Evolutionary conservation across 2,888 invertebrate species (phyloP).

Genomic region (Hypsopygia costalis): DNA sequence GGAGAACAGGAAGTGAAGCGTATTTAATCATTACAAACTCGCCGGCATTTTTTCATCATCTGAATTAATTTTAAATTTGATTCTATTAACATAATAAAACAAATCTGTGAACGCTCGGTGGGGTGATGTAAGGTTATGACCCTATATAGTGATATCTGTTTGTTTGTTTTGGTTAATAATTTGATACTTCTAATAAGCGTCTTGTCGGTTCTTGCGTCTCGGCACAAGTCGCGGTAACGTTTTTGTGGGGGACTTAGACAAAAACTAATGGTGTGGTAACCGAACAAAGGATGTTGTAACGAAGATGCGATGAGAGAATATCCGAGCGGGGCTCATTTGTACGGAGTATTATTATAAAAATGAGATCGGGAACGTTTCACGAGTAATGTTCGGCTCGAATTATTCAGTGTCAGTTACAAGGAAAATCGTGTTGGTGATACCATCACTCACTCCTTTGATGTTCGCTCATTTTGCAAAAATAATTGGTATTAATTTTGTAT

Average conservation of each 20-base stretch:
- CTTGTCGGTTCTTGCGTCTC: constrained; percentile 21
- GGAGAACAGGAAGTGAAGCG: constrained; percentile 47
- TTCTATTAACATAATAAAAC: constrained; percentile 62
- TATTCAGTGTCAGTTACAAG: neutral
- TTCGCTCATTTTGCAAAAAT: no score
- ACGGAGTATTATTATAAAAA: constrained; percentile 26
- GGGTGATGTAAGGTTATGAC: constrained; percentile 1
- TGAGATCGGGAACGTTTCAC: constrained; percentile 10
- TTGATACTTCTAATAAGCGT: constrained; percentile 13
- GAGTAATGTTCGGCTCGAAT: neutral
- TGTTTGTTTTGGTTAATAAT: constrained; percentile 12
- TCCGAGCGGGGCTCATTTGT: constrained; percentile 20
- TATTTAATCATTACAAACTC: constrained; percentile 61
- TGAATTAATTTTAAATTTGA: constrained; percentile 62
- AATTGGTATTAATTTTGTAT: no score
- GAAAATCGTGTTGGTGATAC: neutral
- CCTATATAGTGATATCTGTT: neutral
- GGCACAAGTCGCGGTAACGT: constrained; percentile 23
- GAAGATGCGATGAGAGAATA: constrained; percentile 42
- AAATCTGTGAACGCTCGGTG: constrained; percentile 39
- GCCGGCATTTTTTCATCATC: constrained; percentile 49
- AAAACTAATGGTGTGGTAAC: constrained; percentile 53
- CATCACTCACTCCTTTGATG: neutral
- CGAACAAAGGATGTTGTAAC: constrained; percentile 53
- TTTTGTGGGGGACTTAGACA: constrained; percentile 46